Evolutionary conservation across 1,140 invertebrate species (phyloP), one percentile per base, ranked within the genome.

Genomic region (Chionoecetes opilio): DNA sequence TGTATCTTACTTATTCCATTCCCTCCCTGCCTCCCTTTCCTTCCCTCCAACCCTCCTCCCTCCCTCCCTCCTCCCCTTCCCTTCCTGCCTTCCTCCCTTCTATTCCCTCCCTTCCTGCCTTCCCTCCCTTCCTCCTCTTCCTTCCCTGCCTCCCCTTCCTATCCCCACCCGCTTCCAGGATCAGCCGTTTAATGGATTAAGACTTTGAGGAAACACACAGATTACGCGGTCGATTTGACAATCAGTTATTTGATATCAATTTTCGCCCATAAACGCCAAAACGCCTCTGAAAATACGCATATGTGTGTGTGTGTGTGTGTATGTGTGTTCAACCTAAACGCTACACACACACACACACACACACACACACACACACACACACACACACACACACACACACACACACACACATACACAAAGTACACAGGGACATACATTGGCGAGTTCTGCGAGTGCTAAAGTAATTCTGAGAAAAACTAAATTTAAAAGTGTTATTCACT

Each of bases 181-280:
- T 75, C 63, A 75, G 21, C 63, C 21, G n/a, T 26, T n/a, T 75
- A 75, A 75, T n/a, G 63, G n/a, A 26, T 11, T 26, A 21, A 75
- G 63, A 26, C 63, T n/a, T 17, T 26, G 63, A 75, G 63, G 63
- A 75, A 75, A 75, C 63, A 75, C 63, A 75, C 21, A 75, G 63
- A 75, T 75, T 75, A 75, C 63, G 63, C 63, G 63, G 63, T 75
- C 63, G 63, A 75, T 75, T 75, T 75, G 63, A 75, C 63, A 75
- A 26, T 75, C 63, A 11, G 63, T 75, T 75, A 26, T 75, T 75
- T 75, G n/a, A 75, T 75, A 75, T 75, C 8, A 75, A 75, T 75
- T n/a, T 75, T 1, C 21, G 21, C 6, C 63, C 63, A 17, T 75
- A 75, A 75, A 75, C 63, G n/a, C 5, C 9, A 6, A n/a, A 26